Evolutionary conservation across 2,888 invertebrate genomes (phyloP), one percentile per base, ranked within the genome.

Genomic region (Agrochola macilenta): DNA sequence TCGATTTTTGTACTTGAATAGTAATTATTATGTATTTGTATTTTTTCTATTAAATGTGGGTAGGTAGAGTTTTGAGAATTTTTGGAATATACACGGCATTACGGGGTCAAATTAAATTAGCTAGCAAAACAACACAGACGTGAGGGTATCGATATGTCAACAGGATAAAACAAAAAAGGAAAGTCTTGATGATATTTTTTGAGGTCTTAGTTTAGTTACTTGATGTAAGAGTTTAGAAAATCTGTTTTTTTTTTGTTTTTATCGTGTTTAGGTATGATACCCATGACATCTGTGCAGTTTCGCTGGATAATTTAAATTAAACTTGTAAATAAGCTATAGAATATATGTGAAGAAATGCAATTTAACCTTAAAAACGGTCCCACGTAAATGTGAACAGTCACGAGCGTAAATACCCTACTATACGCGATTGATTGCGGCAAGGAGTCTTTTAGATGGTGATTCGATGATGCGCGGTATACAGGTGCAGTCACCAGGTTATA

Each of bases 1-100:
- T 68, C 35, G 70, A 81, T 17, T 57, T 65, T 60, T 81, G 83
- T 83, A 83, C 83, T 83, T 83, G 77, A 81, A 81, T 81, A 76
- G 84, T 76, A 69, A 30, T 77, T 84, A 80, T 69, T 30, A 60
- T 80, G 57, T 73, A 73, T 52, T 70, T 73, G 49, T 78, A 68
- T 58, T n/a, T 58, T 69, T 68, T 79, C 43, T 12, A 49, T 72
- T 26, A 35, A 69, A 46, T 52, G 65, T 12, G 72, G 78, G 73
- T 73, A 70, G 83, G 5, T 46, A 46, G 65, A 73, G 35, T 49
- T 83, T 61, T 43, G 2, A 46, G 8, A 26, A 5, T 2, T 12
- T 17, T 26, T 17, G 3, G 1, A 52, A 52, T 68, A n/a, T n/a
- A 30, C 8, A 20, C 23, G 23, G 23, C 11, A 11, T n/a, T 11